phyloP scores from a whole-genome alignment of 1,140 invertebrate genomes.

The Drosophila repleta region DNA sequence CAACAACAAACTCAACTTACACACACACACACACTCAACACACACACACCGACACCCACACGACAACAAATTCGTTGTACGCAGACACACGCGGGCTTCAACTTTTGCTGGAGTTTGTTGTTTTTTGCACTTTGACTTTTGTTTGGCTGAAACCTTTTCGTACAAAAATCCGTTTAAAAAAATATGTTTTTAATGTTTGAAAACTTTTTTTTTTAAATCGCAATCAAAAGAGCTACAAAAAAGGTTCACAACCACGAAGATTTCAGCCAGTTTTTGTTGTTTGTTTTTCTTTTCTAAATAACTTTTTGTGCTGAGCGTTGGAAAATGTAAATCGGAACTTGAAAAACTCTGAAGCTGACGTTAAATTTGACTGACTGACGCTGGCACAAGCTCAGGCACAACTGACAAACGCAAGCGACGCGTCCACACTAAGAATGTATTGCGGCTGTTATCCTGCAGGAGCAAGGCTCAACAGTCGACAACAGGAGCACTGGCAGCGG shows the following conservation, averaged over 20 bases:
- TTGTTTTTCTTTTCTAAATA: background rate
- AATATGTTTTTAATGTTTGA: constrained; percentile 31
- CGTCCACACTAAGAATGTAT: constrained; percentile 59
- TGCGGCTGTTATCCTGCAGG: constrained; percentile 42
- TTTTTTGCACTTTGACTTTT: constrained; percentile 54
- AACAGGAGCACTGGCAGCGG: constrained; percentile 42
- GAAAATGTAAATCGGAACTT: constrained; percentile 9
- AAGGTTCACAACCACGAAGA: constrained; percentile 71
- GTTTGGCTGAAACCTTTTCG: constrained; percentile 53
- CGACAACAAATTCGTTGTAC: constrained; percentile 5
- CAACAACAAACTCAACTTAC: constrained; percentile 44
- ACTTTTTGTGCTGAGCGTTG: background rate
- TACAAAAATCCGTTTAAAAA: constrained; percentile 53
- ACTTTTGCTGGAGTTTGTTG: constrained; percentile 30
- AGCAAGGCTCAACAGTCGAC: constrained; percentile 44
- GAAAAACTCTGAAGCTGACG: constrained; percentile 18
- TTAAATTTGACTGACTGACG: constrained; percentile 59
- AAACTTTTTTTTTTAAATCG: constrained; percentile 22
- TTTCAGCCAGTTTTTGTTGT: constrained; percentile 40
- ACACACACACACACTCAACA: constrained; percentile 27
- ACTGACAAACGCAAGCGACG: constrained; percentile 70
- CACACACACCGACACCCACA: constrained; percentile 22
- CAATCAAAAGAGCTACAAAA: constrained; percentile 64
- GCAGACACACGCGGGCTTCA: constrained; percentile 20
- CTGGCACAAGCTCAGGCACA: constrained; percentile 73